Percentiles rank a stretch among this genome's conserved stretches.
These are phyloP conservation scores for Scaptodrosophila latifasciaeformis DNA, from an alignment of 2,888 invertebrate genomes.

Conservation along the genomic window DNA sequence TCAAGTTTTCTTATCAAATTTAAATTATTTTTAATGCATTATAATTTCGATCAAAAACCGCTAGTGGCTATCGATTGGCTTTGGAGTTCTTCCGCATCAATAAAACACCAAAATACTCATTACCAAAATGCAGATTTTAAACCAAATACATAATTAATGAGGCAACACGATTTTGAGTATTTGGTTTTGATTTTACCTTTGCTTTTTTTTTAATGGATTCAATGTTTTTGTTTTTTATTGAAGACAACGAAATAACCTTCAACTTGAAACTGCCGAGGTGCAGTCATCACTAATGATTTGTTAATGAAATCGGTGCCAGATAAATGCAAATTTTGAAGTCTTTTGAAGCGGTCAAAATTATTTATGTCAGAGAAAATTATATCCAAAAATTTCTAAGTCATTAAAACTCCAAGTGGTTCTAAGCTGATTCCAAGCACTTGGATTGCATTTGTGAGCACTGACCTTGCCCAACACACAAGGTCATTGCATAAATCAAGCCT, in stretches of 20 bases:
- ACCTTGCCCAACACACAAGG: background rate
- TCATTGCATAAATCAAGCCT: background rate
- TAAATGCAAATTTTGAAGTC: too few relatives aligned
- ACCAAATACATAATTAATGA: slow-evolving; percentile 58
- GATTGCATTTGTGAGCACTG: background rate
- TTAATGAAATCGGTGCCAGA: slow-evolving; percentile 28
- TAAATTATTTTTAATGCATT: background rate
- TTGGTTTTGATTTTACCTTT: background rate
- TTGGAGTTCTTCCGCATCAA: slow-evolving; percentile 47
- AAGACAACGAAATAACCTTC: slow-evolving; percentile 36
- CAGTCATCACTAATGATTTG: slow-evolving; percentile 17
- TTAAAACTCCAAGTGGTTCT: slow-evolving; percentile 14
- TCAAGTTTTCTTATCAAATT: too few relatives aligned
- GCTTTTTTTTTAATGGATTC: too few relatives aligned
- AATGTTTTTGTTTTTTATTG: slow-evolving; percentile 12
- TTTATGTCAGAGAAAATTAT: background rate
- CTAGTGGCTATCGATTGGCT: background rate
- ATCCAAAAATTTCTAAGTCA: too few relatives aligned
- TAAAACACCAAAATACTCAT: slow-evolving; percentile 18
- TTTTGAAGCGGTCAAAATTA: too few relatives aligned
- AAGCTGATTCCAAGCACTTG: slow-evolving; percentile 12
- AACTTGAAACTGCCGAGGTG: slow-evolving; percentile 50
- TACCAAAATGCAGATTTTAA: slow-evolving; percentile 53
- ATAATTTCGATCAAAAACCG: too few relatives aligned
- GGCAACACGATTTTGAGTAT: slow-evolving; percentile 6